phyloP scores from a whole-genome alignment of 2,797 vertebrate genomes.

The Dendrocincla fuliginosa region DNA sequence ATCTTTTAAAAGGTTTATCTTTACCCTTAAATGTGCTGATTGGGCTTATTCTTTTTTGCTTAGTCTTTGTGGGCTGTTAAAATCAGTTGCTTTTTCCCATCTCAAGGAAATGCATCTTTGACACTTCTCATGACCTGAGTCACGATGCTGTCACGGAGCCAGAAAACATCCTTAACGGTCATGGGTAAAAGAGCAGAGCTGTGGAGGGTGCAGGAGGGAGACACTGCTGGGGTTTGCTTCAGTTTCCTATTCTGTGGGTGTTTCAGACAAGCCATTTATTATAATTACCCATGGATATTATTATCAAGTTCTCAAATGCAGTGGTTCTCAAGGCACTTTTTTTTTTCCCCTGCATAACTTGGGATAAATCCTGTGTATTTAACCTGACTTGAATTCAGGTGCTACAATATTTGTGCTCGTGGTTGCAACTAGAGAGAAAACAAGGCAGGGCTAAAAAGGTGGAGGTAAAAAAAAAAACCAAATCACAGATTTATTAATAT shows the following conservation, averaged over 20 bases:
- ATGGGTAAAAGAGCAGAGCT: slow-evolving; percentile 74
- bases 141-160: slow-evolving; percentile 78
- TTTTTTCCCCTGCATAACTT: background rate
- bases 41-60: slow-evolving; percentile 62
- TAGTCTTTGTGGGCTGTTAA: slow-evolving; percentile 72
- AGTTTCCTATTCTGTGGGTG: slow-evolving; percentile 48
- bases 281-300: slow-evolving; percentile 59
- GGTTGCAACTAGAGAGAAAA: background rate
- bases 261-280: slow-evolving; percentile 58
- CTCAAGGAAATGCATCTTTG: slow-evolving; percentile 84
- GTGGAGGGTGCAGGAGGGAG: slow-evolving; percentile 49
- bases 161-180: slow-evolving; percentile 76
- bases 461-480: background rate
- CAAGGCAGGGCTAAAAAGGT: background rate
- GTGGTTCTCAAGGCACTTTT: background rate
- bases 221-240: slow-evolving; percentile 1
- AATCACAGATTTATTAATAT: background rate
- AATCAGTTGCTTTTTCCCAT: slow-evolving; percentile 82
- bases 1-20: slow-evolving; percentile 68
- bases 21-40: slow-evolving; percentile 70
- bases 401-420: background rate
- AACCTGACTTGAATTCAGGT: background rate
- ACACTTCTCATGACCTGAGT: slow-evolving; percentile 90
- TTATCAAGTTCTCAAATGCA: slow-evolving; percentile 54
- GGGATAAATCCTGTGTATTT: background rate